Evolutionary conservation across 2,113 vertebrate genomes (phyloP), one percentile per base, ranked within the genome.

Genomic region (Okapia johnstoni): DNA sequence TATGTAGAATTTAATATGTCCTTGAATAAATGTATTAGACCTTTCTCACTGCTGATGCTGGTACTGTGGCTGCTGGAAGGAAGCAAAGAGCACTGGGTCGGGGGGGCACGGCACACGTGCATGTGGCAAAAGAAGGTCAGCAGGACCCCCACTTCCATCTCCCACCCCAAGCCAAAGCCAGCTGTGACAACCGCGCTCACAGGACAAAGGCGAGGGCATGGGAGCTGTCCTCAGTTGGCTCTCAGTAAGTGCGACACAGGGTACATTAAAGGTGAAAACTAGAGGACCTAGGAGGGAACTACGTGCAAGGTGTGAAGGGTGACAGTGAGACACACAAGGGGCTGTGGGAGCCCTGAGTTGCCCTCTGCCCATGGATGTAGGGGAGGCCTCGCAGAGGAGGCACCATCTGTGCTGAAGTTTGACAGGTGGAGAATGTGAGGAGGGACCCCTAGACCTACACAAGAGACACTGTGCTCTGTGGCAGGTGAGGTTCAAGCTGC

Each of bases 111-210:
- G 40, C 3, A 4, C 28, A 7, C 14, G 9, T 46, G 63, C 43
- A 6, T 0, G 0, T 9, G 4, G 60, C 50, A 13, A 7, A n/a
- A 43, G 66, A 3, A 36, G 36, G n/a, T 36, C 36, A 46, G 79
- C 17, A 85, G 46, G 50, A 36, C 3, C 33, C 14, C 36, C 1
- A 1, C 28, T 60, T 58, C 23, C 19, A 21, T 19, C 15, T 43
- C 43, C 55, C 33, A 16, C 60, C 36, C 81, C 50, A 36, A 28
- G 77, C 43, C 87, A 40, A 80, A 81, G 88, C 43, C 15, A 13
- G 33, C 87, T 21, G 9, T 17, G 54, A 85, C 2, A 23, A 50
- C 5, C 14, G 52, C 23, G 36, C 57, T n/a, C 28, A 79, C 2
- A 48, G 48, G 66, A 55, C 14, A 61, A 79, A 70, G 70, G 30